Conservation (phyloP, 2,888 invertebrate genomes). For the Euzetes globulus region DNA sequence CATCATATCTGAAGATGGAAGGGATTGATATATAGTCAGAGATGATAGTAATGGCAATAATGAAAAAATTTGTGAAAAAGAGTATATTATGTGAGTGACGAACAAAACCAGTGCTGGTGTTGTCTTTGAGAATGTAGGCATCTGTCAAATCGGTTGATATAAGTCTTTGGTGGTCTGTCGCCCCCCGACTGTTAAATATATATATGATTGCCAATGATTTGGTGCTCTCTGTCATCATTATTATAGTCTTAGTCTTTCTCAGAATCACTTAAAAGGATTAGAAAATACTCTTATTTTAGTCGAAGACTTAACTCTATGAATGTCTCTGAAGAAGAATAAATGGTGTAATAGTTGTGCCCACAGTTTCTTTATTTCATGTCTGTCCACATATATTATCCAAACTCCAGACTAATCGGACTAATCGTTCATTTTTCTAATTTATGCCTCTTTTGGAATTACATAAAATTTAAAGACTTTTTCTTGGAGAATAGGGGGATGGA, state of each 20-base stretch:
- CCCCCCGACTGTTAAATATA: not conserved
- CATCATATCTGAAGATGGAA: not conserved
- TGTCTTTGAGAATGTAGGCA: not conserved
- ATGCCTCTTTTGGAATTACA: not conserved
- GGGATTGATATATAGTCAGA: not conserved
- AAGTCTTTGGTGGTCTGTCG: conserved; percentile 17
- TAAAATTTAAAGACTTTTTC: not conserved
- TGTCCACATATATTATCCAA: not conserved
- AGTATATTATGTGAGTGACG: not conserved
- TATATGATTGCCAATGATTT: conserved; percentile 5
- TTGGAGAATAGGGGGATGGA: too few species aligned
- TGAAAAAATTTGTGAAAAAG: not conserved
- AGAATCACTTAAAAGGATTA: conserved; percentile 14
- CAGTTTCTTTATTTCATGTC: not conserved
- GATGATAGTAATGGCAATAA: not conserved
- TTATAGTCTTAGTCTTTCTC: not conserved
- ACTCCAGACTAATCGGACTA: not conserved
- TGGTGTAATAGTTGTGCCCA: not conserved
- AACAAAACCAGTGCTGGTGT: not conserved
- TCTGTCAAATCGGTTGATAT: conserved; percentile 4
- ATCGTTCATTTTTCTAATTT: not conserved
- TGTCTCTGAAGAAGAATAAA: not conserved
- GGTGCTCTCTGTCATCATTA: conserved; percentile 4
- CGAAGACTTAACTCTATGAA: not conserved
- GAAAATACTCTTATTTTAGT: not conserved